Evolutionary conservation across 1,140 invertebrate species (phyloP).

Genomic region (Cydia amplana): DNA sequence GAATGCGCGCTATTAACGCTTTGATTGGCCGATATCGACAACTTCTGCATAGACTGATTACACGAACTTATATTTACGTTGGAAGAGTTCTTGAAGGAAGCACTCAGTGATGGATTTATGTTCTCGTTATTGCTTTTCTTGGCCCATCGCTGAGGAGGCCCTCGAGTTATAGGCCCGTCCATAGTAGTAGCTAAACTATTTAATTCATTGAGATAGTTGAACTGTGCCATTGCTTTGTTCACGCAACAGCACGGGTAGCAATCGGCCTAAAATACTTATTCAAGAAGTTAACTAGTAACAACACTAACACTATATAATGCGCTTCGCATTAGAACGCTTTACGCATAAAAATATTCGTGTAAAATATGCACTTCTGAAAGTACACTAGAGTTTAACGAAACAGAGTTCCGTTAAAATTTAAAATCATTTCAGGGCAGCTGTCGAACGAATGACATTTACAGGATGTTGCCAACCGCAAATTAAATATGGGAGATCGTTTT

Average conservation of each 20-base stretch:
- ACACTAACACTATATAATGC: slow-evolving; percentile 6
- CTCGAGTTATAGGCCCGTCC: slow-evolving; percentile 87
- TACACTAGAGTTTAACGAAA: slow-evolving; percentile 28
- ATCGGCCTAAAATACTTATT: not conserved
- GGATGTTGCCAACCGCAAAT: slow-evolving; percentile 10
- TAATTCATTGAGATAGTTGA: slow-evolving; percentile 88
- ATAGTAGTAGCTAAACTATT: slow-evolving; percentile 86
- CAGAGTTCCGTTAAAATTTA: slow-evolving; percentile 25
- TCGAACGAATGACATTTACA: slow-evolving; percentile 12
- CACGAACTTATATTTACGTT: slow-evolving; percentile 74
- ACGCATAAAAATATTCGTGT: not conserved
- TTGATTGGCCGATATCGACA: slow-evolving; percentile 80
- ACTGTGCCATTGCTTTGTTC: slow-evolving; percentile 83
- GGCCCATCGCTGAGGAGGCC: slow-evolving; percentile 89
- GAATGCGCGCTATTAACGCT: slow-evolving; percentile 74
- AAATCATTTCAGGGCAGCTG: not conserved
- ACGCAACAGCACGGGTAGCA: slow-evolving; percentile 19
- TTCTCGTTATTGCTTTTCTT: slow-evolving; percentile 81
- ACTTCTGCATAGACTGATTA: slow-evolving; percentile 80
- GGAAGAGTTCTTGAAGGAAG: slow-evolving; percentile 68
- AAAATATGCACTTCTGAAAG: slow-evolving; percentile 25
- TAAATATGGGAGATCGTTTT: no score
- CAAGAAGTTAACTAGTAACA: not conserved
- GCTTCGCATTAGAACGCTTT: slow-evolving; percentile 8
- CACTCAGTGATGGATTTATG: slow-evolving; percentile 60